These are phyloP conservation scores for Poecilobothrus nobilitatus DNA, from an alignment of 2,888 invertebrate species.

Conservation along the genomic window DNA sequence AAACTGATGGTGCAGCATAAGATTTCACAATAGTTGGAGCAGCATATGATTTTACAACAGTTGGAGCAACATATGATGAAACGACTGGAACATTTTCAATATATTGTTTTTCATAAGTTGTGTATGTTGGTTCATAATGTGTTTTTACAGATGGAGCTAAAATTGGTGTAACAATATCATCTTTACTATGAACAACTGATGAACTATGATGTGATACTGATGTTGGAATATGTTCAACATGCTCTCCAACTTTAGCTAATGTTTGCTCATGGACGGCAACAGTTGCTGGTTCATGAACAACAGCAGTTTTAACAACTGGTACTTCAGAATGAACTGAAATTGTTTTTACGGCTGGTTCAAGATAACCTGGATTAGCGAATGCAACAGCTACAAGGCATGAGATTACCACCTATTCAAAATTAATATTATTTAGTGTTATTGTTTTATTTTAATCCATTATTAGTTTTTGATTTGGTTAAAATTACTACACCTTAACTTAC, in stretches of 20 bases:
- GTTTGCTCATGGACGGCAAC: slow-evolving; percentile 21
- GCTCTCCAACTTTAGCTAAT: slow-evolving; percentile 31
- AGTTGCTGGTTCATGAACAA: too few relatives aligned
- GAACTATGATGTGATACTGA: slow-evolving; percentile 47
- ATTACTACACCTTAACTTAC: not conserved
- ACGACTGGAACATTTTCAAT: slow-evolving; percentile 20
- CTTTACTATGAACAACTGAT: slow-evolving; percentile 45
- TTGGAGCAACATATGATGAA: slow-evolving; percentile 10
- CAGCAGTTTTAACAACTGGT: slow-evolving; percentile 16
- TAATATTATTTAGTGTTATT: too few relatives aligned
- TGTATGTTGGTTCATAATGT: slow-evolving; percentile 20
- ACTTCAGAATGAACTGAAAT: slow-evolving; percentile 13
- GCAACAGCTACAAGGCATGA: slow-evolving; percentile 18
- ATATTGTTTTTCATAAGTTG: slow-evolving; percentile 12
- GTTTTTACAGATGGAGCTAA: slow-evolving; percentile 27
- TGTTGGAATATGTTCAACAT: slow-evolving; percentile 30
- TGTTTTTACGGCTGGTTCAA: slow-evolving; percentile 10
- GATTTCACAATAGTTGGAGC: too few relatives aligned
- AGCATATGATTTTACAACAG: too few relatives aligned
- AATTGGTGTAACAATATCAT: slow-evolving; percentile 34
- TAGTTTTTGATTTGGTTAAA: too few relatives aligned
- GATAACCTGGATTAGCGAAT: slow-evolving; percentile 15
- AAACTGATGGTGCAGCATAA: not conserved
- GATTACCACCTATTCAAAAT: slow-evolving; percentile 15
- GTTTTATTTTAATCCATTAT: too few relatives aligned